These are phyloP conservation scores for Montipora sp. DNA, from an alignment of 64 coral and sea anemone genomes.

Conservation along the genomic window DNA sequence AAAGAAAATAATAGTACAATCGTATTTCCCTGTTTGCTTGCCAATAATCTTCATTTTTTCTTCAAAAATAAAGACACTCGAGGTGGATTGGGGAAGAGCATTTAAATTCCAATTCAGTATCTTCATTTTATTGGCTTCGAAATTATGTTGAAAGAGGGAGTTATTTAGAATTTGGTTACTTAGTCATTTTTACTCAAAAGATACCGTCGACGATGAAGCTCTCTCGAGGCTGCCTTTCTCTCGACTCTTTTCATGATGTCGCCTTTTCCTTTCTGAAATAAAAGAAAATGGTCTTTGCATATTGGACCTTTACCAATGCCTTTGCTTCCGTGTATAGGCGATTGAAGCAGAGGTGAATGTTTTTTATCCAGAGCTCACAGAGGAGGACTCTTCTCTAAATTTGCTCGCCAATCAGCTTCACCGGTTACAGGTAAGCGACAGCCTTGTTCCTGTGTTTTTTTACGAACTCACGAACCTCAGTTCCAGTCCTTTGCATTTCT, in stretches of 20 bases:
- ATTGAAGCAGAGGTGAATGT: constrained; percentile 99
- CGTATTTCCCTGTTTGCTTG: too few relatives aligned
- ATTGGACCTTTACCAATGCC: not conserved
- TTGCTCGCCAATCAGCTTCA: constrained; percentile 88
- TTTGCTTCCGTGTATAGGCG: constrained; percentile 57
- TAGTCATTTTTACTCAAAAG: too few relatives aligned
- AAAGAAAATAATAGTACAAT: not conserved
- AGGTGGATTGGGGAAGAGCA: not conserved
- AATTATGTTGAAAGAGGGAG: too few relatives aligned
- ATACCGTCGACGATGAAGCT: too few relatives aligned
- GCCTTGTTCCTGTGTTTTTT: not conserved
- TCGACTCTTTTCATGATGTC: too few relatives aligned
- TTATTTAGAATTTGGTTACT: too few relatives aligned
- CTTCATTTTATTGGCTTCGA: too few relatives aligned
- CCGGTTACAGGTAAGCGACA: constrained; percentile 75
- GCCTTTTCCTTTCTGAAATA: not conserved
- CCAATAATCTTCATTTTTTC: too few relatives aligned
- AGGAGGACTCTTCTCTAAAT: constrained; percentile 71
- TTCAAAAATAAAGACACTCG: not conserved
- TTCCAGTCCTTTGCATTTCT: too few relatives aligned
- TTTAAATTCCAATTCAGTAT: too few relatives aligned
- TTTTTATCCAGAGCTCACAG: constrained; percentile 84
- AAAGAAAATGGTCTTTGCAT: not conserved
- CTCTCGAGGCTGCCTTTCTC: not conserved
- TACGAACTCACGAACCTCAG: too few relatives aligned